Evolutionary conservation across 2,797 vertebrate genomes (phyloP).

Genomic region (Danio albolineatus): DNA sequence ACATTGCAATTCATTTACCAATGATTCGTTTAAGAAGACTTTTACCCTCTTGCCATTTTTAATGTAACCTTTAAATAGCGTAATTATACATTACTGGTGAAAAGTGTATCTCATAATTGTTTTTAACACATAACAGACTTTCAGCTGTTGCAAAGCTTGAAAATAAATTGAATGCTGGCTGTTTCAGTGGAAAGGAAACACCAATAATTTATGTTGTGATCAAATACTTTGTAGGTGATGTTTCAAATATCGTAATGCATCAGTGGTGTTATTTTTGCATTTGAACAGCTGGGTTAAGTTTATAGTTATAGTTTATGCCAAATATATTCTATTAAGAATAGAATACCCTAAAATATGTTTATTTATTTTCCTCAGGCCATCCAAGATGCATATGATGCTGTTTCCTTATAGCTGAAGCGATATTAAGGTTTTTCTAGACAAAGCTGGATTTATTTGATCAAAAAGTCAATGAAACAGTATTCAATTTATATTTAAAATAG

Average conservation of each 20-base stretch:
- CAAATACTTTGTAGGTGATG: slow-evolving; percentile 14
- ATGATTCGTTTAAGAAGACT: neutral
- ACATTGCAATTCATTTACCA: neutral
- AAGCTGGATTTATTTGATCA: too few relatives aligned
- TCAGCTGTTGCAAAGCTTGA: neutral
- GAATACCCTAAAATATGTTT: too few relatives aligned
- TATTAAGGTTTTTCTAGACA: too few relatives aligned
- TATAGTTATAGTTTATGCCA: too few relatives aligned
- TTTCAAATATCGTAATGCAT: neutral
- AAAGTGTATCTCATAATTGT: neutral
- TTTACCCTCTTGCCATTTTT: neutral
- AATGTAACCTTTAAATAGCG: neutral
- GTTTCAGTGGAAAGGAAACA: slow-evolving; percentile 17
- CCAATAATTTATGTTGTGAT: neutral
- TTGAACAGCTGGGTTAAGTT: too few relatives aligned
- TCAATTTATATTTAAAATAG: too few relatives aligned
- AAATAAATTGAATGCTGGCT: slow-evolving; percentile 8
- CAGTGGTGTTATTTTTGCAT: too few relatives aligned
- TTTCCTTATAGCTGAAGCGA: too few relatives aligned
- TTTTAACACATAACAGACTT: neutral
- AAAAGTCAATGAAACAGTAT: too few relatives aligned
- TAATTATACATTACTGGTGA: neutral
- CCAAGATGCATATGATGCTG: too few relatives aligned
- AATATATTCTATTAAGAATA: too few relatives aligned
- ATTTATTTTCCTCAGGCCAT: too few relatives aligned